A percentile compares a stretch with the other conserved stretches of the same genome.
These are phyloP conservation scores for Sanderia malayensis DNA, from an alignment of 30 jellyfish, hydroid and myxozoan genomes.

Conservation along the genomic window DNA sequence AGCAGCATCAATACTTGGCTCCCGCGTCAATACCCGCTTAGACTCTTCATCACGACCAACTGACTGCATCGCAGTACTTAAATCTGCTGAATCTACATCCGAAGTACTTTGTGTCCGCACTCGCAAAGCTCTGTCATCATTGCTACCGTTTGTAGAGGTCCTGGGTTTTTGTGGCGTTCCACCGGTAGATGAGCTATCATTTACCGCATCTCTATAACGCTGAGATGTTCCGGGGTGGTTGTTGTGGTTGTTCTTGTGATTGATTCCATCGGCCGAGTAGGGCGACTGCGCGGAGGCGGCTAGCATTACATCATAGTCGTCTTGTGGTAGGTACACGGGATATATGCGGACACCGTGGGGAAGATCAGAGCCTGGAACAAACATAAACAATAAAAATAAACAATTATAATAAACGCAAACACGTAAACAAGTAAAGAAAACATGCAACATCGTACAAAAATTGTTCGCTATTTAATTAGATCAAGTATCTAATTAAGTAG, in stretches of 20 bases:
- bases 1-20: neutral
- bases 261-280: slow-evolving; percentile 6
- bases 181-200: neutral
- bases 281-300: slow-evolving; percentile 49
- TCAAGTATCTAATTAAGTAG: too few relatives aligned
- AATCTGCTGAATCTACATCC: neutral
- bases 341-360: slow-evolving; percentile 78
- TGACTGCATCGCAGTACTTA: neutral
- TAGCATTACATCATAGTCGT: slow-evolving; percentile 22
- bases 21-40: neutral
- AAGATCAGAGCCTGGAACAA: slow-evolving; percentile 30
- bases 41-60: neutral
- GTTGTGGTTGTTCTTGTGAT: neutral
- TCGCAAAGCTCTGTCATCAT: neutral
- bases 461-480: too few relatives aligned
- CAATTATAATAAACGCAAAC: too few relatives aligned
- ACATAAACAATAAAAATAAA: too few relatives aligned
- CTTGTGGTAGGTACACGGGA: slow-evolving; percentile 40
- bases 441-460: too few relatives aligned
- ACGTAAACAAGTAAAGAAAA: too few relatives aligned
- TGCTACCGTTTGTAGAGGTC: neutral
- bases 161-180: neutral
- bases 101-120: neutral
- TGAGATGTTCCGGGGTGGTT: neutral
- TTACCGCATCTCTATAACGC: neutral